Base-by-base conservation (phyloP, 2,888 invertebrate genomes). In the Tetranychus truncatus region DNA sequence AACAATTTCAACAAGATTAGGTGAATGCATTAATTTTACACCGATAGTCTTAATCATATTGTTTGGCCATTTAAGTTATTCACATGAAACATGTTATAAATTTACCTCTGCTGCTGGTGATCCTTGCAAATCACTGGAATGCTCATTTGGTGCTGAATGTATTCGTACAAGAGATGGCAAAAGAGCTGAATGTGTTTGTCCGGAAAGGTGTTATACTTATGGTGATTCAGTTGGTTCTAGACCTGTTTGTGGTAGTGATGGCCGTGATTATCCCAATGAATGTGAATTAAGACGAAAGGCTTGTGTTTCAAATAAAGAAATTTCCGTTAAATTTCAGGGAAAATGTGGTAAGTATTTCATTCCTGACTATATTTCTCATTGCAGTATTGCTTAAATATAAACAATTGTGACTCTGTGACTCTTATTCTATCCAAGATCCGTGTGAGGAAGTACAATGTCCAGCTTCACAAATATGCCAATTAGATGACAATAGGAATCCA, bases 221-320 rank as follows among this genome's bases (percentile, higher is more conserved):
- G 91, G 91, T 6, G 91, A 92, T 84, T 90, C 89, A 84, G 87
- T 88, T 78, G 89, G 89, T 76, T 89, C 90, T 65, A 85, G 88
- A 75, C 88, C 91, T 1, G 88, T 93, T 72, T 93, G 93, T 83
- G 91, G 82, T 85, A 88, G 81, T 81, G 83, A 85, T 77, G 84
- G 84, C 15, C 79, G 79, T 24, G 83, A 84, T 78, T 85, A 85
- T 79, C 77, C 80, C n/a, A 82, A 81, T 77, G 78, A 80, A 71
- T 85, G 84, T 79, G 83, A 84, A 80, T 79, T 83, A 77, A 76
- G 80, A 75, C 80, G 81, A 77, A 80, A 81, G 2, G 82, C 84
- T 3, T 85, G 85, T 79, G 79, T 80, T 65, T 79, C 80, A 65
- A 81, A 82, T 81, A 81, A 80, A 77, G 81, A 82, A 76, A 83